Base-by-base conservation (phyloP, 2,113 vertebrate species). In the Carassius auratus region DNA sequence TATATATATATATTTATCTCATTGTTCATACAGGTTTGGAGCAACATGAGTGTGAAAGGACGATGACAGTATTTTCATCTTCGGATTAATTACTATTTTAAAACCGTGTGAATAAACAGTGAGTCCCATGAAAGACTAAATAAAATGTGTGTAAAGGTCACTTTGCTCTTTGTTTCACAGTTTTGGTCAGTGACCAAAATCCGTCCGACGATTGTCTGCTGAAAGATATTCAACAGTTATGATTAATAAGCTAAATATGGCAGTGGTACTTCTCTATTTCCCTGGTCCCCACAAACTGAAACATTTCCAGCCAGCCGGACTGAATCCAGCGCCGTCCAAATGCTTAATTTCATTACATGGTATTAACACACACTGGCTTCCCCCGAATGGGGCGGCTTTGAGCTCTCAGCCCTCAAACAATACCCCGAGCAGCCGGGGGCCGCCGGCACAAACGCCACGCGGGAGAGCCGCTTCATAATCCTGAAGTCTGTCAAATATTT, bases 401-500 rank as follows among this genome's bases (percentile, higher is more conserved):
- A 97, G 97, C 96, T 96, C 94, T 94, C 93, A 91, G 95, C 94
- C 93, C 83, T 93, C 90, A 92, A 95, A 99, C 97, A 99, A 98
- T 98, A 95, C 96, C 95, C 94, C 91, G 96, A 95, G 94, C 90
- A 95, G 95, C 90, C 93, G 90, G 92, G 94, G 95, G 95, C 86
- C 96, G 92, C 95, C 95, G 94, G 96, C 96, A 83, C 84, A 77
- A 62, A 84, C 69, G 36, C 33, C 52, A 73, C 21, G 94, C 95
- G 95, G 93, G 57, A 84, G 88, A 92, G 94, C 93, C 95, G 95
- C 97, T 97, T 97, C 96, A 96, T 96, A 96, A 96, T 96, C 96
- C 96, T 97, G 96, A 97, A 96, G 96, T 96, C 97, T 99, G 97
- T 99, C 97, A 98, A 96, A 97, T 97, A 97, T 97, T 98, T 97